These are phyloP conservation scores for Montipora cactus DNA, from an alignment of 64 coral and sea anemone genomes.

Conservation along the genomic window DNA sequence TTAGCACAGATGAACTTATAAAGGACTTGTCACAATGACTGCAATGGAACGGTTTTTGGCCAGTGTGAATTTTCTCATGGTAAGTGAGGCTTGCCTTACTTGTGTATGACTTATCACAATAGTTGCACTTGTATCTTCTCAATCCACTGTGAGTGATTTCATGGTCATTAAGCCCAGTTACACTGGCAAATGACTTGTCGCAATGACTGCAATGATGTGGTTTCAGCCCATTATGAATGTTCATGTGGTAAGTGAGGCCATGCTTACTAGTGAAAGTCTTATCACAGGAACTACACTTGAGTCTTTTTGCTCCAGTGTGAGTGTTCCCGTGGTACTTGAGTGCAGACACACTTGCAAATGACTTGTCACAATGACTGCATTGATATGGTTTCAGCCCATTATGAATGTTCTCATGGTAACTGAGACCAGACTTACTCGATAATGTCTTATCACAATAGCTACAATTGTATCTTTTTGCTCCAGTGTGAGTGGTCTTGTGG, in stretches of 20 bases:
- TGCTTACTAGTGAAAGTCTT: not conserved
- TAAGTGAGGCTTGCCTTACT: not conserved
- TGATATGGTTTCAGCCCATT: conserved; percentile 11
- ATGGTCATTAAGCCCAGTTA: not conserved
- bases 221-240: not conserved
- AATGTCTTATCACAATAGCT: conserved; percentile 39
- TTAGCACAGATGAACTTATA: not conserved
- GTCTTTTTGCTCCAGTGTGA: conserved; percentile 22
- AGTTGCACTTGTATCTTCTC: conserved; percentile 12
- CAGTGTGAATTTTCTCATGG: conserved; percentile 17
- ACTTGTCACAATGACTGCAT: conserved; percentile 34
- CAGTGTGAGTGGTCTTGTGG: conserved; percentile 6
- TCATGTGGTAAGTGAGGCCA: not conserved
- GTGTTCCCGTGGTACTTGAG: conserved; percentile 4
- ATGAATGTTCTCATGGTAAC: conserved; percentile 4
- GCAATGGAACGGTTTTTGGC: conserved; percentile 15
- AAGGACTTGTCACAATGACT: conserved; percentile 26
- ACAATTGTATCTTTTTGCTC: conserved; percentile 45
- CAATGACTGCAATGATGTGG: conserved; percentile 26
- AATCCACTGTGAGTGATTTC: not conserved
- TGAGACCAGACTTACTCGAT: not conserved
- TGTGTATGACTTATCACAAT: conserved; percentile 43
- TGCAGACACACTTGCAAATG: not conserved
- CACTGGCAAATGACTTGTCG: not conserved
- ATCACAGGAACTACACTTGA: conserved; percentile 30